Evolutionary conservation across 1,140 invertebrate genomes (phyloP), one percentile per base, ranked within the genome.

Genomic region (Euwallacea fornicatus): DNA sequence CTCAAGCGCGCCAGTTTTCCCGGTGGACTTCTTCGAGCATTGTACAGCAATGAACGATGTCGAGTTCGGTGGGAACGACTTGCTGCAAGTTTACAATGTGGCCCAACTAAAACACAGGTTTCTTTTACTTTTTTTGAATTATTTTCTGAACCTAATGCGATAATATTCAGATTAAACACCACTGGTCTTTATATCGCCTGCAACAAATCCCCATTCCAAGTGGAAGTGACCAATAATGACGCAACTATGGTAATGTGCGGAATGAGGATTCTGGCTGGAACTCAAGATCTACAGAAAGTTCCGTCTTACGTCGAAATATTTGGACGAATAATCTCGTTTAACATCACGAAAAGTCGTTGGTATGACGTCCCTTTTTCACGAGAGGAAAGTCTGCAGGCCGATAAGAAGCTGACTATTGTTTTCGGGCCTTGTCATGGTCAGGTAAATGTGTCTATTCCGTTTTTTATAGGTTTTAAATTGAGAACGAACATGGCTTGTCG

Each of bases 21-120:
- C 96, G 0, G 90, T 97, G 21, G 97, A 99, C 80, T 98, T 98
- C 83, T 98, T 98, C 82, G 97, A 99, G 82, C 93, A 97, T 79
- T 98, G 95, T 80, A 90, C 91, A 68, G 86, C 89, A 7, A 89
- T 98, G 86, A 92, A 90, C 76, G 96, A 98, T 75, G 89, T 98
- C 1, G 97, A 98, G 81, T 98, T 94, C 81, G 96, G 95, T 21
- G 97, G 97, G 2, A 96, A 96, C 81, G 97, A 98, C 84, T 81
- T 98, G 0, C 82, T 98, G 0, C 95, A 98, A 84, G 91, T 98
- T 50, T 98, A 99, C 78, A 98, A 98, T 79, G 89, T 90, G 0
- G 88, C 91, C n/a, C 97, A 98, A 81, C 87, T 98, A 2, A 98
- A 98, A 82, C 91, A 96, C 74, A 85, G 97, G 46, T 70, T 62